Evolutionary conservation across 2,888 invertebrate genomes (phyloP).

Genomic region (Vesta saturnalis): DNA sequence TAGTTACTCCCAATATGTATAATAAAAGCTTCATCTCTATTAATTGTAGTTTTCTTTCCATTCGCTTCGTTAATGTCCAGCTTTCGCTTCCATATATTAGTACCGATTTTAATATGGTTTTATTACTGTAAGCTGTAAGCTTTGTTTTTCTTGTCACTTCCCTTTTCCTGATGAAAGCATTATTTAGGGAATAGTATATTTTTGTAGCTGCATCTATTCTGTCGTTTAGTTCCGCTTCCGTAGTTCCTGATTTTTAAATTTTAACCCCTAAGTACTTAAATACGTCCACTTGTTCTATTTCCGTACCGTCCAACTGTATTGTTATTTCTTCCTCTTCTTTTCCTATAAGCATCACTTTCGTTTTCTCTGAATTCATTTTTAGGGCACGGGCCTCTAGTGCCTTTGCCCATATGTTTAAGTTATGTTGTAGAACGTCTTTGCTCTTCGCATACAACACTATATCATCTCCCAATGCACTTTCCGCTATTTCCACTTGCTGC

Average conservation of each 20-base stretch:
- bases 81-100: no score
- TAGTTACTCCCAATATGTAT: neutral
- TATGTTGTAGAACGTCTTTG: slow-evolving; percentile 10
- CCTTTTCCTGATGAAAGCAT: neutral
- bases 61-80: no score
- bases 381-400: neutral
- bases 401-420: slow-evolving; percentile 11
- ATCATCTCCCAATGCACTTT: slow-evolving; percentile 7
- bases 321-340: neutral
- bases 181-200: no score
- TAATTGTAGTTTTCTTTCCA: neutral
- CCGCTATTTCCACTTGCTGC: no score
- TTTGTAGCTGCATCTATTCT: no score
- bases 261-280: no score
- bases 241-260: neutral
- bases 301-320: no score
- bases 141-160: neutral
- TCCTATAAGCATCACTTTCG: neutral
- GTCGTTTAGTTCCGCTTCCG: no score
- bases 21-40: neutral
- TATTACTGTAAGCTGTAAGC: neutral
- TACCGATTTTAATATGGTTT: neutral
- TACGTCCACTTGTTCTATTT: no score
- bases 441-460: slow-evolving; percentile 5
- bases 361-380: neutral